Conservation (phyloP, 2,797 vertebrate genomes). For the Masticophis lateralis region DNA sequence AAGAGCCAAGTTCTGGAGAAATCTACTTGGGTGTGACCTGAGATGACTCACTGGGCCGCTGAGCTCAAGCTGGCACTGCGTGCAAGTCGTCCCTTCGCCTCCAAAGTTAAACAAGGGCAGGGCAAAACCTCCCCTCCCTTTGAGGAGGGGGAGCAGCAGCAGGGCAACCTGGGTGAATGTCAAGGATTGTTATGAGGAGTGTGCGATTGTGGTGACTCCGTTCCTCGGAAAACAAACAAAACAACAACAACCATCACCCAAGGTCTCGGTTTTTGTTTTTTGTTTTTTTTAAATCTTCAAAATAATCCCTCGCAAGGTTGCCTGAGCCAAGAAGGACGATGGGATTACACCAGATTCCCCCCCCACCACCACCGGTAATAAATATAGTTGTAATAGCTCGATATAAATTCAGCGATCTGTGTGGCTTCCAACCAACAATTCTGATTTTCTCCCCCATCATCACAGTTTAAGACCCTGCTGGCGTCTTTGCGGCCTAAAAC, state of each 20-base stretch:
- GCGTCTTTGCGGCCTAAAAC: too few species aligned
- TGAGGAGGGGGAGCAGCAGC: background rate
- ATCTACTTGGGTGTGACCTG: background rate
- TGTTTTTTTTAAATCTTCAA: background rate
- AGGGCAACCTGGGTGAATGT: too few species aligned
- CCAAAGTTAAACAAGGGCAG: background rate
- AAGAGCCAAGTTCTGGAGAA: background rate
- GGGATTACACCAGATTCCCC: too few species aligned
- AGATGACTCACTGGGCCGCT: background rate
- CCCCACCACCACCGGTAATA: background rate
- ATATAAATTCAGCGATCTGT: background rate
- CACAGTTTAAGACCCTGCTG: background rate
- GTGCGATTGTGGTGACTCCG: background rate
- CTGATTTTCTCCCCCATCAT: background rate
- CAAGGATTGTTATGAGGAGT: background rate
- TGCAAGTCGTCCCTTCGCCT: background rate
- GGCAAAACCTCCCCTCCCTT: background rate
- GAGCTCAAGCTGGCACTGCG: background rate
- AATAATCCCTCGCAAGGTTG: background rate
- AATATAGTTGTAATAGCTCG: too few species aligned
- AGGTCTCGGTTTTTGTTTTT: background rate
- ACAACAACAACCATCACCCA: background rate
- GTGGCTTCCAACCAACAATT: background rate
- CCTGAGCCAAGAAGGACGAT: too few species aligned
- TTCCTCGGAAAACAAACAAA: background rate